Evolutionary conservation across 2,888 invertebrate species (phyloP).

Genomic region (Mechanitis mazaeus): DNA sequence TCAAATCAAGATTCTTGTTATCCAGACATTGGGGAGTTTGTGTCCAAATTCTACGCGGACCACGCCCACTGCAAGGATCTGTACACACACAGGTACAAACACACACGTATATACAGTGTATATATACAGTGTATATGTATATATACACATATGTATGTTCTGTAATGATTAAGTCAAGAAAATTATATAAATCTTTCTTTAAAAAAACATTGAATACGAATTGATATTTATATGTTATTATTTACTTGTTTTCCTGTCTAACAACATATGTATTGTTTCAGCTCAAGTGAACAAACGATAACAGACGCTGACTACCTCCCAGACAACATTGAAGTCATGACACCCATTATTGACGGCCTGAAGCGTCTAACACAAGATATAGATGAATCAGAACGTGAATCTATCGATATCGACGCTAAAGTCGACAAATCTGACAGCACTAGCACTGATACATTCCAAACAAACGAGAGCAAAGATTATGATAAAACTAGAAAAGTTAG

Average conservation of each 20-base stretch:
- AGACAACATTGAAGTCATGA: conserved; percentile 71
- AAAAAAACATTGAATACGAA: too few species aligned
- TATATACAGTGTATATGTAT: too few species aligned
- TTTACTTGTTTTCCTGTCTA: conserved; percentile 4
- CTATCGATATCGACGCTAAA: conserved; percentile 30
- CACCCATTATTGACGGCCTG: conserved; percentile 67
- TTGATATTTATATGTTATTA: neutral
- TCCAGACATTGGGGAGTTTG: conserved; percentile 81
- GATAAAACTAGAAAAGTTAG: conserved; percentile 54
- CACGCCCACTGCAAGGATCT: conserved; percentile 81
- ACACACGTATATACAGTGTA: neutral
- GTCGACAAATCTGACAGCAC: conserved; percentile 38
- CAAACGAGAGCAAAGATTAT: conserved; percentile 43
- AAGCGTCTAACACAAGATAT: conserved; percentile 49
- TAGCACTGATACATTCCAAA: conserved; percentile 58
- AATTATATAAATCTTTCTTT: too few species aligned
- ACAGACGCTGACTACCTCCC: conserved; percentile 67
- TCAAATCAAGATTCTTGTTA: conserved; percentile 54
- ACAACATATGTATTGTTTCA: conserved; percentile 32
- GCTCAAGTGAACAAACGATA: conserved; percentile 61
- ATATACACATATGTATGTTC: neutral
- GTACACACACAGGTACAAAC: conserved; percentile 60
- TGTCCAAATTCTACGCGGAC: conserved; percentile 82
- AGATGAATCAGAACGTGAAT: conserved; percentile 40
- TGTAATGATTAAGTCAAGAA: neutral